Evolutionary conservation across 2,113 vertebrate species (phyloP), one percentile per base, ranked within the genome.

Genomic region (Macrotus californicus): DNA sequence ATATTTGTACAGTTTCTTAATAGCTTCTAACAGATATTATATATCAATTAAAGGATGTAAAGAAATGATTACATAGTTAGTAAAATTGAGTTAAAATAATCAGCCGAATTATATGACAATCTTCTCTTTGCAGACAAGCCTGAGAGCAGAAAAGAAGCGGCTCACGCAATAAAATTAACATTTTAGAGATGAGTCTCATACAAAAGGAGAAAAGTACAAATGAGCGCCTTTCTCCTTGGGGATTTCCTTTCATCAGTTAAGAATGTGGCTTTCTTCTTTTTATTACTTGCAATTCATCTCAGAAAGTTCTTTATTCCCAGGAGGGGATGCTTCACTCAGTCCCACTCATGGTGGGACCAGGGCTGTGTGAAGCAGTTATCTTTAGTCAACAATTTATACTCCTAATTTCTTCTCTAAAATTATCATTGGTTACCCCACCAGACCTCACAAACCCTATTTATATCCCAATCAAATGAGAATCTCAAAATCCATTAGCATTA

Each of bases 351-450:
- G 70, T 91, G 66, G 66, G 82, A 39, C 31, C 81, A 56, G 52
- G 70, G 91, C 34, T 72, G 70, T 85, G 56, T 11, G 34, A 85
- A 95, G 87, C 79, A 80, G 97, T 88, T 96, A 95, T 96, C 93
- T 97, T 97, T 93, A 96, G 94, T 89, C 56, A 95, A 95, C 70
- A 95, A 94, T 97, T 96, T 96, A 96, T 87, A 87, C 75, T 81
- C 36, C n/a, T 93, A 95, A 89, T 96, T 96, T 90, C 59, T 94
- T 97, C 91, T 21, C 69, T 61, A 66, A 94, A 87, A 67, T 93
- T 91, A 81, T 64, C 56, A 43, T 91, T 87, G 86, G 75, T 29
- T 84, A 95, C 70, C 22, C 64, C 54, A 91, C 79, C 21, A 41
- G 52, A 90, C 59, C 84, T 89, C 73, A 93, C 50, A 95, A 64